A percentile compares a stretch with the other conserved stretches of the same genome.
Conservation (phyloP, 2,888 invertebrate genomes). For the Hemicrepidius hirtus region DNA sequence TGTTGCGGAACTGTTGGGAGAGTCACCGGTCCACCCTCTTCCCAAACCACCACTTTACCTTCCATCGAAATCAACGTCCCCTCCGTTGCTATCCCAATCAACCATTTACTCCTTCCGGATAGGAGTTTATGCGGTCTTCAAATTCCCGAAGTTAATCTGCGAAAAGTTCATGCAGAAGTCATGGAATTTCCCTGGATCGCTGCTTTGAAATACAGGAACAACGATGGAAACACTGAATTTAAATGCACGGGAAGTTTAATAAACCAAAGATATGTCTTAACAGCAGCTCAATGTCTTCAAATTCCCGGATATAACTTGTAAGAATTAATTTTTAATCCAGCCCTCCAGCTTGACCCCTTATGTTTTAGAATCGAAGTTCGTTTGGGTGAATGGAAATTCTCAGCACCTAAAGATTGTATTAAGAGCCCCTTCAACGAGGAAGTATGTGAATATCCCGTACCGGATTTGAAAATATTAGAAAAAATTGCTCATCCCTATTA, state of each 20-base stretch:
- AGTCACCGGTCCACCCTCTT: not conserved
- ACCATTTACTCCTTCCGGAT: conserved; percentile 22
- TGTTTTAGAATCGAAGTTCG: conserved; percentile 63
- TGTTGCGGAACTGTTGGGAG: conserved; percentile 67
- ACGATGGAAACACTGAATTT: conserved; percentile 17
- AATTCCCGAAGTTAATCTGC: conserved; percentile 66
- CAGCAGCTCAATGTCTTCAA: conserved; percentile 78
- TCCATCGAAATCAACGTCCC: not conserved
- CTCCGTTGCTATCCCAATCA: not conserved
- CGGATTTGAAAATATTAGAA: conserved; percentile 65
- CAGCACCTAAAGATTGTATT: conserved; percentile 69
- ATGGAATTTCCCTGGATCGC: conserved; percentile 81
- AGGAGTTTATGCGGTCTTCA: conserved; percentile 24
- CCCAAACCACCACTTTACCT: not conserved
- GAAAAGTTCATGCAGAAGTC: conserved; percentile 72
- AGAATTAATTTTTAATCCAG: conserved; percentile 62
- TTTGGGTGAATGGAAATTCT: conserved; percentile 73
- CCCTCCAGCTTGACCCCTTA: too few relatives aligned
- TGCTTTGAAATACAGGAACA: conserved; percentile 72
- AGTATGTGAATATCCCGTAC: conserved; percentile 61
- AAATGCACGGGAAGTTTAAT: conserved; percentile 78
- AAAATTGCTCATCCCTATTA: conserved; percentile 61
- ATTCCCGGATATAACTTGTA: conserved; percentile 17
- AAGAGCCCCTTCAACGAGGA: conserved; percentile 50
- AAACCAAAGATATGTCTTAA: conserved; percentile 75